These are phyloP conservation scores for Aquatica leii DNA, from an alignment of 2,888 invertebrate species.

Conservation along the genomic window DNA sequence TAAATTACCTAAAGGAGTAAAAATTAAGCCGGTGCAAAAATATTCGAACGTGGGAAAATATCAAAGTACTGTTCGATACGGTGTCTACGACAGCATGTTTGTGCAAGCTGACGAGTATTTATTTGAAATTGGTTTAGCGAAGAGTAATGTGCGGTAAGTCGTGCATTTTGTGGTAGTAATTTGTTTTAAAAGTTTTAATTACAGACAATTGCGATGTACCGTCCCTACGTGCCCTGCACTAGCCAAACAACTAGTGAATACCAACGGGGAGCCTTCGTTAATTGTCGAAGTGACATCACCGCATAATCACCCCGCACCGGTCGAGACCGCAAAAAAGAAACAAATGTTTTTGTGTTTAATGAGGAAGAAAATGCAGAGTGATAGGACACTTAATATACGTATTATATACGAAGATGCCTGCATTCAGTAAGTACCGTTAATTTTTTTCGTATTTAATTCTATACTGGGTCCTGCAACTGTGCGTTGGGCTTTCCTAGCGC, in stretches of 20 bases:
- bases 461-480: too few species aligned
- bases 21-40: slow-evolving; percentile 39
- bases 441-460: not conserved
- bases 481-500: too few species aligned
- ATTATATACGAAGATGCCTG: slow-evolving; percentile 54
- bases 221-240: slow-evolving; percentile 1
- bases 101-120: slow-evolving; percentile 51
- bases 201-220: slow-evolving; percentile 1
- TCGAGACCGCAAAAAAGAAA: slow-evolving; percentile 46
- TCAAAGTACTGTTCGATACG: slow-evolving; percentile 41
- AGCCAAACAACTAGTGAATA: slow-evolving; percentile 40
- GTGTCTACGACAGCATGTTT: slow-evolving; percentile 48
- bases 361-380: slow-evolving; percentile 52
- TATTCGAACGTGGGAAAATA: slow-evolving; percentile 45
- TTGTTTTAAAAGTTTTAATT: too few species aligned
- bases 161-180: not conserved
- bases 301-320: slow-evolving; percentile 51
- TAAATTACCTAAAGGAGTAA: slow-evolving; percentile 42
- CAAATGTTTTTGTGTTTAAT: slow-evolving; percentile 55
- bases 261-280: slow-evolving; percentile 36
- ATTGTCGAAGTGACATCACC: slow-evolving; percentile 44
- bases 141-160: slow-evolving; percentile 48
- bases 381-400: slow-evolving; percentile 53
- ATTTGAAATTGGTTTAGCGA: slow-evolving; percentile 52
- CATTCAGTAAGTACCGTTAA: slow-evolving; percentile 46